Evolutionary conservation across 2,113 vertebrate species (phyloP).

Genomic region (Formicarius rufipectus): DNA sequence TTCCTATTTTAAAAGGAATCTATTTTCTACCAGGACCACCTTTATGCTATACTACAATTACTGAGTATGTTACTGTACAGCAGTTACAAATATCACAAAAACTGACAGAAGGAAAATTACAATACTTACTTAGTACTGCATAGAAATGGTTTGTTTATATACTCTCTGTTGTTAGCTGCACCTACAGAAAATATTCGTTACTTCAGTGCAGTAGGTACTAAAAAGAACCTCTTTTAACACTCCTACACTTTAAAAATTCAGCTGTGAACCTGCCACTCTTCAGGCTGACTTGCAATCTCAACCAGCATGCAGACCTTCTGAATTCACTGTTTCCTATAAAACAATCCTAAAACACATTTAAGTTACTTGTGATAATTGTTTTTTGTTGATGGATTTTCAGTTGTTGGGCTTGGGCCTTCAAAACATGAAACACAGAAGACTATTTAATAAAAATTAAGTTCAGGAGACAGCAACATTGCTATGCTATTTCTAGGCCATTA

Average conservation of each 20-base stretch:
- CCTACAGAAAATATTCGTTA: neutral
- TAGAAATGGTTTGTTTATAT: neutral
- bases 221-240: neutral
- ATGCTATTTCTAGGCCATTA: neutral
- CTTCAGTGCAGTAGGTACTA: neutral
- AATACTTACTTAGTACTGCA: neutral
- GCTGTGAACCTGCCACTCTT: neutral
- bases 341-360: neutral
- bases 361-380: neutral
- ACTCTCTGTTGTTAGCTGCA: neutral
- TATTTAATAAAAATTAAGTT: neutral
- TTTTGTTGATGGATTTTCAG: neutral
- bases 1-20: neutral
- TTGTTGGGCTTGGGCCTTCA: neutral
- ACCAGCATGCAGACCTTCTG: rapidly evolving
- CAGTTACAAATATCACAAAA: neutral
- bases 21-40: neutral
- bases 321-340: neutral
- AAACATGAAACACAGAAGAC: neutral
- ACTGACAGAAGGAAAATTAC: neutral
- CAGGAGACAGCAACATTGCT: neutral
- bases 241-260: neutral
- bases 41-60: neutral
- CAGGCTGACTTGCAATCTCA: neutral
- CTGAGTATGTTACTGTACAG: neutral